Evolutionary conservation across 2,888 invertebrate species (phyloP).

Genomic region (Conchocele bisecta): DNA sequence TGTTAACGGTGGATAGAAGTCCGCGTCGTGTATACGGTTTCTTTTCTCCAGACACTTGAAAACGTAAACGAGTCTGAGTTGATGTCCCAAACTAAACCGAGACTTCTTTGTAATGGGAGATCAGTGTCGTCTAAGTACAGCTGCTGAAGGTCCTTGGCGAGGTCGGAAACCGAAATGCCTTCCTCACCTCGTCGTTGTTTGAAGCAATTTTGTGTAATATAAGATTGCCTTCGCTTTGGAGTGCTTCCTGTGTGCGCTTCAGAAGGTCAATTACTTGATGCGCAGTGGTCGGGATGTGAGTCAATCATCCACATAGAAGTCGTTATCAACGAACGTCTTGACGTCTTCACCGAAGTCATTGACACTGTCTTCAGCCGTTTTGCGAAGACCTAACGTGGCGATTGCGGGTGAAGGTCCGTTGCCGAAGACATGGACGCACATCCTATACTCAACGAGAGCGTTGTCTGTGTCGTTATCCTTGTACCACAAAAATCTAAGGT

Average conservation of each 20-base stretch:
- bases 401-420: conserved; percentile 58
- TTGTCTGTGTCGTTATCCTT: conserved; percentile 39
- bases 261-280: conserved; percentile 42
- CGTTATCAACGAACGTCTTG: conserved; percentile 29
- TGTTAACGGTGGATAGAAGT: conserved; percentile 45
- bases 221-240: conserved; percentile 30
- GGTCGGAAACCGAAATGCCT: conserved; percentile 19
- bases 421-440: conserved; percentile 61
- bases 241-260: conserved; percentile 40
- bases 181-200: conserved; percentile 16
- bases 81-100: conserved; percentile 41
- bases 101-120: conserved; percentile 1
- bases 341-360: conserved; percentile 26
- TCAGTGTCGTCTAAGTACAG: background rate
- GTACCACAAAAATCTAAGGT: conserved; percentile 57
- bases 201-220: conserved; percentile 60
- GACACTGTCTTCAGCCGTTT: conserved; percentile 1
- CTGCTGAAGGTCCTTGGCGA: background rate
- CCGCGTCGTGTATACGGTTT: conserved; percentile 45
- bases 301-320: conserved; percentile 63
- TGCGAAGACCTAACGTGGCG: conserved; percentile 48
- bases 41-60: conserved; percentile 9
- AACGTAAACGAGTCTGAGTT: conserved; percentile 38
- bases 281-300: conserved; percentile 32
- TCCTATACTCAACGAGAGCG: conserved; percentile 48